These are phyloP conservation scores for Rhingia rostrata DNA, from an alignment of 2,888 invertebrate genomes.

Conservation along the genomic window DNA sequence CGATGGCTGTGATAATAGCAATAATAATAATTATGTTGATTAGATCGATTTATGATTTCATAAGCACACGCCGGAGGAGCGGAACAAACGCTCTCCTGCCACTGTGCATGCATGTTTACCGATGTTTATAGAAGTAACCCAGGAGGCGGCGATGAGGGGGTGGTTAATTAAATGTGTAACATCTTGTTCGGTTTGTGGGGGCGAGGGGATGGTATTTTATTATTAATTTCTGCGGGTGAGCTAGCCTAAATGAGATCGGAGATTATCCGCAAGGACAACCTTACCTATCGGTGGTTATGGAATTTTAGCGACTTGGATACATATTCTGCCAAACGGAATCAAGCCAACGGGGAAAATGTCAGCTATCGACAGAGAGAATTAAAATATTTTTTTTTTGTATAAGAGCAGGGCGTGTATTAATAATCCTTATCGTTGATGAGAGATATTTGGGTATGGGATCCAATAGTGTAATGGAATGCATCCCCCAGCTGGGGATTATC, in stretches of 20 bases:
- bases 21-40: constrained; percentile 73
- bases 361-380: too few species aligned
- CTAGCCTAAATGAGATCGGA: constrained; percentile 47
- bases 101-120: constrained; percentile 5
- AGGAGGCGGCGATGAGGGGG: neutral
- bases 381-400: too few species aligned
- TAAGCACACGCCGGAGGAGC: constrained; percentile 51
- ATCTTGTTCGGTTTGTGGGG: constrained; percentile 44
- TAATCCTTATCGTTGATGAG: too few species aligned
- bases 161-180: constrained; percentile 74
- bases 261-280: neutral
- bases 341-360: too few species aligned
- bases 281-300: neutral
- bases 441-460: too few species aligned
- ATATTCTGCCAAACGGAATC: too few species aligned
- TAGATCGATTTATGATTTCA: constrained; percentile 74
- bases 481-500: too few species aligned
- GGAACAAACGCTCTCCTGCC: neutral
- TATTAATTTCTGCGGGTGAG: constrained; percentile 48
- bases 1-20: constrained; percentile 67
- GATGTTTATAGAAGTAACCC: constrained; percentile 67
- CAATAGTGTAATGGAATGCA: too few species aligned
- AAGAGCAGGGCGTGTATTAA: too few species aligned
- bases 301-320: too few species aligned
- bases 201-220: constrained; percentile 51